Conservation (phyloP, 2,888 invertebrate species). For the Oscheius sp. region DNA sequence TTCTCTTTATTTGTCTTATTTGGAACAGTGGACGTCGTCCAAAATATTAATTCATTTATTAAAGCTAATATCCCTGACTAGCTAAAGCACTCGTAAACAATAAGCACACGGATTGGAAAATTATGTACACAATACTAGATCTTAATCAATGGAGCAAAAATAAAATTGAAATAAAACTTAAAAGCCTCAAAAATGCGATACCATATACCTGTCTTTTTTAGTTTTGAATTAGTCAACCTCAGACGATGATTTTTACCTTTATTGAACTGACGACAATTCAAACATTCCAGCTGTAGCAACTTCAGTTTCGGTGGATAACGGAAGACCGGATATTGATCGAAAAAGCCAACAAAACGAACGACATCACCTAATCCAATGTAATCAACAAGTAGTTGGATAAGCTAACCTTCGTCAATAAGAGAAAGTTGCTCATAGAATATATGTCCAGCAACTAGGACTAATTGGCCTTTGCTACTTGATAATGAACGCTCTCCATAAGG, state of each 20-base stretch:
- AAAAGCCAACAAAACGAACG: conserved; percentile 60
- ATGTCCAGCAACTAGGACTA: conserved; percentile 54
- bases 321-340: conserved; percentile 65
- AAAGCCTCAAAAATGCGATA: conserved; percentile 60
- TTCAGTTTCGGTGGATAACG: conserved; percentile 62
- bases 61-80: neutral
- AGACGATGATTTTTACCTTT: conserved; percentile 21
- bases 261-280: conserved; percentile 51
- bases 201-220: conserved; percentile 54
- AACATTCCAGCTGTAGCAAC: conserved; percentile 61
- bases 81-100: neutral
- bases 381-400: neutral
- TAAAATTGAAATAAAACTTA: conserved; percentile 63
- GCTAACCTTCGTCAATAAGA: conserved; percentile 55
- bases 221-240: conserved; percentile 40
- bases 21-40: conserved; percentile 6
- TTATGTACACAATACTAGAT: conserved; percentile 31
- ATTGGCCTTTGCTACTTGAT: conserved; percentile 57
- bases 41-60: conserved; percentile 1
- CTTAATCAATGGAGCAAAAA: conserved; percentile 60
- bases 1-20: conserved; percentile 7
- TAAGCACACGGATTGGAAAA: neutral
- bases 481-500: conserved; percentile 59
- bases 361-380: conserved; percentile 53
- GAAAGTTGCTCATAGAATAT: conserved; percentile 54